A percentile compares a stretch with the other conserved stretches of the same genome.
phyloP scores from a whole-genome alignment of 2,797 vertebrate species.

The Eulemur rubriventer region DNA sequence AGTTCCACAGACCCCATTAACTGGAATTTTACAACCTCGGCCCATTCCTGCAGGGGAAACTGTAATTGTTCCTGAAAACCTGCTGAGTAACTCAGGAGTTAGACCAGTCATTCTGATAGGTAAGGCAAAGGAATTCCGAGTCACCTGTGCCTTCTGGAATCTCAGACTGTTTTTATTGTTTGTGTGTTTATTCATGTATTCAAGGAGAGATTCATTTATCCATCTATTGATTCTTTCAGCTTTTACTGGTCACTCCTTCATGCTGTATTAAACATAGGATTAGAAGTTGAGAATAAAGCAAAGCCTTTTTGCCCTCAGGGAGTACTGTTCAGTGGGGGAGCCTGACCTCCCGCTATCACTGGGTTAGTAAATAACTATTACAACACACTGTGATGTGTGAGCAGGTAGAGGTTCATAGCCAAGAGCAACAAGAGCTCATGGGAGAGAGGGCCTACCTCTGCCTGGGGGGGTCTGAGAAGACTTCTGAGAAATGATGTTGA shows the following conservation, averaged over 20 bases:
- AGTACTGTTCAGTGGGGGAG: not conserved
- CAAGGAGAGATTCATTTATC: not conserved
- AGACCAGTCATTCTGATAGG: slow-evolving; percentile 98
- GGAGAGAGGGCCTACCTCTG: not conserved
- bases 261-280: not conserved
- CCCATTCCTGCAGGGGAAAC: slow-evolving; percentile 96
- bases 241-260: slow-evolving; percentile 9
- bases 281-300: not conserved
- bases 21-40: slow-evolving; percentile 95
- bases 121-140: slow-evolving; percentile 82
- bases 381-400: not conserved
- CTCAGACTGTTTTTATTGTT: not conserved
- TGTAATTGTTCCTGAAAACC: slow-evolving; percentile 97
- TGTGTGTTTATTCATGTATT: not conserved
- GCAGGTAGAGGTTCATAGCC: not conserved
- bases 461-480: not conserved
- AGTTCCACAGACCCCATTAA: slow-evolving; percentile 89
- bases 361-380: not conserved
- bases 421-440: not conserved
- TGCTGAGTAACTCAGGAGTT: slow-evolving; percentile 94
- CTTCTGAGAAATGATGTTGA: not conserved
- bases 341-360: not conserved
- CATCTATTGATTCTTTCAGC: not conserved
- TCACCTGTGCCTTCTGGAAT: slow-evolving; percentile 11
- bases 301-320: not conserved